Evolutionary conservation across 2,797 vertebrate species (phyloP).

Genomic region (Scomberomorus guttatus): DNA sequence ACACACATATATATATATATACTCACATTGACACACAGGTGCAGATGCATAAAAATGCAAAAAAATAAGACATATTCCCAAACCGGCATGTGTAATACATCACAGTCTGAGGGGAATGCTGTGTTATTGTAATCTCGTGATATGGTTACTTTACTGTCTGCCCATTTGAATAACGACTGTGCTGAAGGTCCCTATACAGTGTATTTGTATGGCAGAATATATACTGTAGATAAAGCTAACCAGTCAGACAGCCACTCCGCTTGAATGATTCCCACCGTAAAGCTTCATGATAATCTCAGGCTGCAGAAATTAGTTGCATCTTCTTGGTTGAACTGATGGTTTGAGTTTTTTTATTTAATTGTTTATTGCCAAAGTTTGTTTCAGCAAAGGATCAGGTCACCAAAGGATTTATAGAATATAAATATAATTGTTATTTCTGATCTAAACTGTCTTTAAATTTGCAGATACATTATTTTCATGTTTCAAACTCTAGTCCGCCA

Average conservation of each 20-base stretch:
- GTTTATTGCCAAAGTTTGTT: background rate
- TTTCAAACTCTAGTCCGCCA: too few relatives aligned
- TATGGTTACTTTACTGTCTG: slow-evolving; percentile 39
- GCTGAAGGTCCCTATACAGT: background rate
- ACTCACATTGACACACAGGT: slow-evolving; percentile 13
- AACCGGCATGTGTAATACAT: slow-evolving; percentile 40
- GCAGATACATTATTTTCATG: too few relatives aligned
- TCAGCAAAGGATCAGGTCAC: background rate
- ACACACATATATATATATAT: slow-evolving; percentile 31
- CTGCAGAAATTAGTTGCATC: background rate
- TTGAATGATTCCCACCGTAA: background rate
- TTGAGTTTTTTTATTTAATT: background rate
- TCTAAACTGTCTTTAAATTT: too few relatives aligned
- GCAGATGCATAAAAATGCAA: slow-evolving; percentile 32
- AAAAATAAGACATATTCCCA: slow-evolving; percentile 26
- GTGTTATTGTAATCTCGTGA: slow-evolving; percentile 17
- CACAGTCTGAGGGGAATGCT: slow-evolving; percentile 36
- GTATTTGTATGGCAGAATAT: slow-evolving; percentile 5
- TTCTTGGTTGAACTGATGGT: background rate
- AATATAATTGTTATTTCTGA: too few relatives aligned
- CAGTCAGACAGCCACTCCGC: background rate
- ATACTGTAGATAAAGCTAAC: background rate
- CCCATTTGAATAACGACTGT: slow-evolving; percentile 30
- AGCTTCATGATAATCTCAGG: background rate
- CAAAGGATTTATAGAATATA: too few relatives aligned